Percentiles rank a stretch among this genome's conserved stretches.
Evolutionary conservation across 2,113 vertebrate species (phyloP).

Genomic region (Connochaetes taurinus): DNA sequence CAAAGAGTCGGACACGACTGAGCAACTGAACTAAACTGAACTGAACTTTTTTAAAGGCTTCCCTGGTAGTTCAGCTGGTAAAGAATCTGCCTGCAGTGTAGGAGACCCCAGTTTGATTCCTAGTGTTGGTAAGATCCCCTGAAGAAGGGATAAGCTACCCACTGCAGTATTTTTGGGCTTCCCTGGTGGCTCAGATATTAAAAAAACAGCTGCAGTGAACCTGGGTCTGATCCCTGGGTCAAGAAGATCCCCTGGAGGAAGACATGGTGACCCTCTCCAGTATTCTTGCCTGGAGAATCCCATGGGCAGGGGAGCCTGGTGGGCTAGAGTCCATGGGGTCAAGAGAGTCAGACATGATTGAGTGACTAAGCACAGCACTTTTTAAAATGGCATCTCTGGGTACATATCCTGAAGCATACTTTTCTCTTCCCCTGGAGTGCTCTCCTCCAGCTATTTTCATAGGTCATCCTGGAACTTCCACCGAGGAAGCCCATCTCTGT

Average conservation of each 20-base stretch:
- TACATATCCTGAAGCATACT: background rate
- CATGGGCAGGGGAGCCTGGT: background rate
- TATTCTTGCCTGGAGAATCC: background rate
- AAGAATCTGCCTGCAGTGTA: background rate
- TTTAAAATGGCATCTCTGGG: background rate
- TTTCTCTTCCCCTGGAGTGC: background rate
- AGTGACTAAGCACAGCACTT: background rate
- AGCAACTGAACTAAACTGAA: too few species aligned
- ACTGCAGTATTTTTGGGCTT: background rate
- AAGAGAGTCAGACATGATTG: background rate
- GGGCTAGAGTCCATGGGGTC: background rate
- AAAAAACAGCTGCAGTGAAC: background rate
- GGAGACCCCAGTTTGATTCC: background rate
- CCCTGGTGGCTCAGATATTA: background rate
- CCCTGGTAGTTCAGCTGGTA: background rate
- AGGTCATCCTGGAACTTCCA: background rate
- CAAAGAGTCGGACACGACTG: too few species aligned
- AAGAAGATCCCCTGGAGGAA: background rate
- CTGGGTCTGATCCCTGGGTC: background rate
- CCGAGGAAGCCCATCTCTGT: background rate
- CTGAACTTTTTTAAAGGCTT: background rate
- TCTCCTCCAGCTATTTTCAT: background rate
- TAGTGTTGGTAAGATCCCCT: background rate
- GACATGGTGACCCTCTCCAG: background rate
- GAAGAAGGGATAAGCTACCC: background rate